phyloP scores from a whole-genome alignment of 2,113 vertebrate species.

The Lagenorhynchus albirostris region DNA sequence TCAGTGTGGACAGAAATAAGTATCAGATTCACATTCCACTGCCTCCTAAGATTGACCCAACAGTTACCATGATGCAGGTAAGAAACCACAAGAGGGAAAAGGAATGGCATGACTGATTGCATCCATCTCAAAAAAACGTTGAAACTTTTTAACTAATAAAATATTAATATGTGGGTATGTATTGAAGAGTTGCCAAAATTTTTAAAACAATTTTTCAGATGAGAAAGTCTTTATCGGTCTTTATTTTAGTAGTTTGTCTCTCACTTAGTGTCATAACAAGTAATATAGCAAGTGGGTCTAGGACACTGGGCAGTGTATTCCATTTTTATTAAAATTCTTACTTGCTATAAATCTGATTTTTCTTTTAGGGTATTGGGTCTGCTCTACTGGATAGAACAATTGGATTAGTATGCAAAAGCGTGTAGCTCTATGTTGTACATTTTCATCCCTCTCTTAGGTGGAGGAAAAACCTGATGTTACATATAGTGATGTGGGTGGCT shows the following conservation, averaged over 20 bases:
- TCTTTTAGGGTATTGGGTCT: background rate
- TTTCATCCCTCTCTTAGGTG: constrained; percentile 83
- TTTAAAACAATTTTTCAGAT: background rate
- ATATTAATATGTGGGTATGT: background rate
- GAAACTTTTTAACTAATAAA: background rate
- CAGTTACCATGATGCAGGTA: constrained; percentile 99
- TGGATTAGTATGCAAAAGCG: background rate
- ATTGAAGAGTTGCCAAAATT: background rate
- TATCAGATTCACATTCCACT: constrained; percentile 99
- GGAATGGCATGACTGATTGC: background rate
- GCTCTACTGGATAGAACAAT: background rate
- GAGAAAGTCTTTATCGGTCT: background rate
- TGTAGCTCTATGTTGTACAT: background rate
- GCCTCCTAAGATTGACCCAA: constrained; percentile 98
- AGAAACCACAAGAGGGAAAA: constrained; percentile 9
- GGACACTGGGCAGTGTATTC: background rate
- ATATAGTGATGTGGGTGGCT: constrained; percentile 98
- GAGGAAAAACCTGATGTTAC: constrained; percentile 99
- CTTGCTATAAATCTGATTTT: background rate
- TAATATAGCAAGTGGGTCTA: background rate
- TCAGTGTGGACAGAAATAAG: constrained; percentile 98
- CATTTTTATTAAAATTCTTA: background rate
- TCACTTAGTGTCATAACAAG: background rate
- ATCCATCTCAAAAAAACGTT: background rate
- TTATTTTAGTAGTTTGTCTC: background rate